Base-by-base conservation (phyloP, 2,888 invertebrate genomes). In the Nesidiocoris tenuis region DNA sequence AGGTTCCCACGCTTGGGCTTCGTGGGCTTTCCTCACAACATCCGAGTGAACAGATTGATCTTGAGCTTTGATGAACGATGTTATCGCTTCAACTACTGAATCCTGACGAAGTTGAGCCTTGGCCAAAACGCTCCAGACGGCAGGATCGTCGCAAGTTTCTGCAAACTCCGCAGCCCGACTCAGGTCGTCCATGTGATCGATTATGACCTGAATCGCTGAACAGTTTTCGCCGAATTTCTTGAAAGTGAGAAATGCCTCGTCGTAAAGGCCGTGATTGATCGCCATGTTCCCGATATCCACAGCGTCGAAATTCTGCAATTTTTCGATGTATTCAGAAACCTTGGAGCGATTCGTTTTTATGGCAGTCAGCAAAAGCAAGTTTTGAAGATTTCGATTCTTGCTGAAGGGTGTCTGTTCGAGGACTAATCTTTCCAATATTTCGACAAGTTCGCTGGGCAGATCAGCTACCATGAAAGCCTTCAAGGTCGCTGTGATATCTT, bases 391-490 rank as follows among this genome's bases (percentile, higher is more conserved):
- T 78, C 89, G 85, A 84, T 99, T 98, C 84, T 98, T 98, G 75
- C 96, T 96, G 86, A 99, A 99, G 22, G 95, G 96, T 0, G 97
- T 96, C 84, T 92, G 98, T 82, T 99, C 98, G 61, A 99, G 86
- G 0, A 99, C 98, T 81, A 99, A 98, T 86, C 99, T 99, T 85
- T 99, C 99, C 0, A 99, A 87, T 75, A 99, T 86, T 83, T 99
- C 99, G 80, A 99, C 99, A 74, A 99, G 87, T 84, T 99, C 98
- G 82, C 99, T 98, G 54, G 99, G 98, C 82, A 99, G 86, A 86
- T 99, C 98, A 9, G 99, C 98, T 0, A 98, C 96, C 98, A 99
- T 99, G 86, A 99, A 99, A 0, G 99, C 98, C 84, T 98, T 99
- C 9, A 99, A 98, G 0, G 99, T 98, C 0, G 98, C 96, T 0